A percentile compares a stretch with the other conserved stretches of the same genome.
phyloP scores from a whole-genome alignment of 2,888 invertebrate species.

The Caenorhabditis virilis region DNA sequence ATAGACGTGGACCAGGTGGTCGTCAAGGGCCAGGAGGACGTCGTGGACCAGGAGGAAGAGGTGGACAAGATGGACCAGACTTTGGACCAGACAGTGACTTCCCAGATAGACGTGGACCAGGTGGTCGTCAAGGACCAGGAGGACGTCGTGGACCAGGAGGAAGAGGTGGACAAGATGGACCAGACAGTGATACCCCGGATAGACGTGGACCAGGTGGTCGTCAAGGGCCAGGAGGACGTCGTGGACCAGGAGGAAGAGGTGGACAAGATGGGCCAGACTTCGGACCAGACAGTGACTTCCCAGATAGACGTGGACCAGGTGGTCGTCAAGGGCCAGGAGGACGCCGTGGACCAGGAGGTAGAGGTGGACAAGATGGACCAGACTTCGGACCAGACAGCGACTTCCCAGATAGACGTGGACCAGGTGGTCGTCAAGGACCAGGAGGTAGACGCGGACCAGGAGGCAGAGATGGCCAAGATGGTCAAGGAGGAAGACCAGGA shows the following conservation, averaged over 20 bases:
- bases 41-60: slow-evolving; percentile 5
- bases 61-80: slow-evolving; percentile 5
- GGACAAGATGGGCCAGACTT: slow-evolving; percentile 7
- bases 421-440: neutral
- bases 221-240: slow-evolving; percentile 10
- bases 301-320: slow-evolving; percentile 4
- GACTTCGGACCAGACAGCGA: too few species aligned
- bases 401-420: slow-evolving; percentile 6
- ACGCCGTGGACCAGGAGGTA: neutral
- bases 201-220: neutral
- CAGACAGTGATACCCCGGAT: too few species aligned
- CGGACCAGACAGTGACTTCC: slow-evolving; percentile 13
- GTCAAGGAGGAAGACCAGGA: neutral
- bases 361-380: slow-evolving; percentile 8
- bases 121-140: slow-evolving; percentile 6
- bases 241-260: slow-evolving; percentile 10
- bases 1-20: slow-evolving; percentile 3
- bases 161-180: slow-evolving; percentile 8
- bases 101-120: slow-evolving; percentile 7
- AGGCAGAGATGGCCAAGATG: neutral
- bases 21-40: slow-evolving; percentile 3
- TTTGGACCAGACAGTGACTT: slow-evolving; percentile 7
- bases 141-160: slow-evolving; percentile 1
- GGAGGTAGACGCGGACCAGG: slow-evolving; percentile 2
- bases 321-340: slow-evolving; percentile 9